A percentile compares a stretch with the other conserved stretches of the same genome.
Evolutionary conservation across 2,888 invertebrate species (phyloP).

Genomic region (Tetragonisca angustula): DNA sequence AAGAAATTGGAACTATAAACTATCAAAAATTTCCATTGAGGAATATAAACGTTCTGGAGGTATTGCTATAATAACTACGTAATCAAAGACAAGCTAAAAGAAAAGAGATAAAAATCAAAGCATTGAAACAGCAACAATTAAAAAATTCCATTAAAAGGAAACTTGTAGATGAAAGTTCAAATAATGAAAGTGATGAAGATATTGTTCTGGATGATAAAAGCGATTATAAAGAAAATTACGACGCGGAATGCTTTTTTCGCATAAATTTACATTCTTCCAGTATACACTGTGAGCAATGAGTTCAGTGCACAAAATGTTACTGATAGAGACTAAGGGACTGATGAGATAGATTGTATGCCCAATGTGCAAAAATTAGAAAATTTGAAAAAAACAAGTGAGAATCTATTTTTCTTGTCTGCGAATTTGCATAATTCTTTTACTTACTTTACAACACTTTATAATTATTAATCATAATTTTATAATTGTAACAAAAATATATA

Average conservation of each 20-base stretch:
- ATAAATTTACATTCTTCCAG: background rate
- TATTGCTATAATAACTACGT: too few relatives aligned
- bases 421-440: background rate
- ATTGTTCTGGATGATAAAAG: background rate
- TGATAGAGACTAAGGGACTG: background rate
- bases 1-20: too few relatives aligned
- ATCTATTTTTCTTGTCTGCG: background rate
- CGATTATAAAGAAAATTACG: background rate
- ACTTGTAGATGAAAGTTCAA: background rate
- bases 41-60: too few relatives aligned
- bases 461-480: too few relatives aligned
- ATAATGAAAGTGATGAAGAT: background rate
- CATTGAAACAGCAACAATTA: too few relatives aligned
- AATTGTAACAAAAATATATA: too few relatives aligned
- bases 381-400: background rate
- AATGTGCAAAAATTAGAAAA: background rate
- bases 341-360: background rate
- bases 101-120: too few relatives aligned
- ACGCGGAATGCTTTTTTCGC: background rate
- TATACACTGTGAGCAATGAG: background rate
- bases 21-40: too few relatives aligned
- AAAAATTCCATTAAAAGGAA: too few relatives aligned
- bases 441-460: background rate
- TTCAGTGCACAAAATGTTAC: background rate
- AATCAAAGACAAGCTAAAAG: too few relatives aligned